Base-by-base conservation (phyloP, 1,140 invertebrate species). In the Sminthurinus signatus region DNA sequence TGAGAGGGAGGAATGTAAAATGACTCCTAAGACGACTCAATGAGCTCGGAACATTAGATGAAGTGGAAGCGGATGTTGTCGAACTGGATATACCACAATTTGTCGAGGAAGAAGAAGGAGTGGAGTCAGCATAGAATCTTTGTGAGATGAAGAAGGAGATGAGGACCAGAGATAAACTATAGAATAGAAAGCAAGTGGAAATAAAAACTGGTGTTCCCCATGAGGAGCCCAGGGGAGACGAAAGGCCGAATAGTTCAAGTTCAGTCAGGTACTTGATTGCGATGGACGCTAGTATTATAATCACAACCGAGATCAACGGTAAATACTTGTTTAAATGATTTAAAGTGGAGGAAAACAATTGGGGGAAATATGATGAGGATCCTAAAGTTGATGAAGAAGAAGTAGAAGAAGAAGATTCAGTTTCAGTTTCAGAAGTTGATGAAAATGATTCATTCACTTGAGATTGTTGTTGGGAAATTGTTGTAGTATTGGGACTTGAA, bases 1-100 rank as follows among this genome's bases (percentile, higher is more conserved):
- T 64, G 15, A 68, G 56, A 2, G 67, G 67, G 28, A 68, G 58
- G 36, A 68, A 68, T 0, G 67, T 60, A 10, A 68, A 32, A 10
- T 64, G 62, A 50, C 62, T 68, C n/a, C 54, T 50, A 15, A 64
- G 50, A 1, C 62, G 29, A 12, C 56, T 42, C 15, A 68, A 28
- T 21, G 36, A 10, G n/a, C 14, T 56, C 12, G 50, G 50, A 12
- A 23, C n/a, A n/a, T n/a, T n/a, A n/a, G n/a, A n/a, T n/a, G n/a
- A n/a, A n/a, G n/a, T n/a, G n/a, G n/a, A n/a, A n/a, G n/a, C n/a
- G n/a, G n/a, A n/a, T n/a, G n/a, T n/a, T n/a, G n/a, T n/a, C n/a
- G n/a, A n/a, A n/a, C n/a, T n/a, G n/a, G n/a, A n/a, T n/a, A n/a
- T n/a, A n/a, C n/a, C n/a, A n/a, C n/a, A n/a, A n/a, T n/a, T n/a